These are phyloP conservation scores for Sardinella longiceps DNA, from an alignment of 2,797 vertebrate genomes.

Conservation along the genomic window DNA sequence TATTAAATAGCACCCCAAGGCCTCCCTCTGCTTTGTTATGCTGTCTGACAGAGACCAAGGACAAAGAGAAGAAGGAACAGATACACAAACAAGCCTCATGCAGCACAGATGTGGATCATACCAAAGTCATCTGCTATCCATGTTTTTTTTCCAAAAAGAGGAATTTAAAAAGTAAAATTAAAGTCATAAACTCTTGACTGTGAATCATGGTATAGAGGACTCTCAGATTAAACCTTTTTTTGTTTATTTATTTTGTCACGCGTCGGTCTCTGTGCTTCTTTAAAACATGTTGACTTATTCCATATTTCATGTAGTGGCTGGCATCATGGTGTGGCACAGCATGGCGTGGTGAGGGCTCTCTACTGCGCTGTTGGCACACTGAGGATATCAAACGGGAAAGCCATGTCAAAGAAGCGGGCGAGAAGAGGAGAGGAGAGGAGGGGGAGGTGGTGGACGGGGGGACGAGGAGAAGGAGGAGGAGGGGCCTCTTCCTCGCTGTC, in stretches of 20 bases:
- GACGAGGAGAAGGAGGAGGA: slow-evolving; percentile 34
- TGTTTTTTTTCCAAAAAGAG: background rate
- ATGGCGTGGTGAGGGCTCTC: background rate
- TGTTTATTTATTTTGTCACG: background rate
- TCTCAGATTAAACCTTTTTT: background rate
- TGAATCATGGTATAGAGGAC: background rate
- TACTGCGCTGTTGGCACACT: background rate
- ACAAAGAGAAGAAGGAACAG: slow-evolving; percentile 25
- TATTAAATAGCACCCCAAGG: slow-evolving; percentile 45
- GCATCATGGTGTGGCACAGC: slow-evolving; percentile 20
- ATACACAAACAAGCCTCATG: slow-evolving; percentile 29
- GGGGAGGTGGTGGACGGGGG: background rate
- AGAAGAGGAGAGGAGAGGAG: background rate
- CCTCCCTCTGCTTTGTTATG: background rate
- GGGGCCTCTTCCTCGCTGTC: slow-evolving; percentile 34
- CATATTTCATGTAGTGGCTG: slow-evolving; percentile 46
- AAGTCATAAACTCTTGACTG: background rate
- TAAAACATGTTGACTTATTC: slow-evolving; percentile 45
- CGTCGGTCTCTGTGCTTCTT: slow-evolving; percentile 38
- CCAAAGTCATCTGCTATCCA: background rate
- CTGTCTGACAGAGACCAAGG: slow-evolving; percentile 37
- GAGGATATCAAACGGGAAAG: slow-evolving; percentile 33
- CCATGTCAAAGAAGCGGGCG: slow-evolving; percentile 39
- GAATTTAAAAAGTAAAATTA: slow-evolving; percentile 21
- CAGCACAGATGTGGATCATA: background rate